Base-by-base conservation (phyloP, 2,888 invertebrate species). In the Lacanobia oleracea region DNA sequence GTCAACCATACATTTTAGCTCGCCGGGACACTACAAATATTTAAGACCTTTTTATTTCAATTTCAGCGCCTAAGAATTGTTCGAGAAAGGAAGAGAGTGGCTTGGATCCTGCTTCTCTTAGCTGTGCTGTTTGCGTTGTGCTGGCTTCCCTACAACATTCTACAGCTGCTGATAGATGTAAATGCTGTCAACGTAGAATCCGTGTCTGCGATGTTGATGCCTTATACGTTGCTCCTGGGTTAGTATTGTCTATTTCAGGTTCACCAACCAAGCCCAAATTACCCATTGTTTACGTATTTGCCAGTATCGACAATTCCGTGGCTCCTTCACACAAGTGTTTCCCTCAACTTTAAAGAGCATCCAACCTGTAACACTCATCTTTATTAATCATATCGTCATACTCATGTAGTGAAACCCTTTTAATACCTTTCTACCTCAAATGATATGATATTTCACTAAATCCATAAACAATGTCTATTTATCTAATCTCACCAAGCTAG, bases 71-170 rank as follows among this genome's bases (percentile, higher is more conserved):
- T 92, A 5, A 86, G 91, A 0, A 85, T 91, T 6, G 91, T 91
- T 1, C 88, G 91, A 0, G 91, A 90, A 85, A 94, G 98, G 68
- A 97, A 97, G 88, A 96, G 97, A 51, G 97, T 98, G 14, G 98
- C 98, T 0, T 97, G 97, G 96, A 98, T 98, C 81, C 95, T 98
- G 23, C 94, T 98, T 1, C 96, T 98, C 0, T 93, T 98, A 18
- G 98, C 98, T 0, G 96, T 98, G 2, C 96, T 98, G 33, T 98
- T 98, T 88, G 98, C 98, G 0, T 90, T 97, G 7, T 98, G 98
- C 92, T 98, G 98, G 98, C 94, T 98, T 59, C 98, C 98, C 0
- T 98, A 98, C 94, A 97, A 98, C 91, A 97, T 97, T 61, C 93
- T 97, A 37, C 97, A 96, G 87, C 94, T 98, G 21, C 93, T 98